Percentiles rank a stretch among this genome's conserved stretches.
Conservation (phyloP, 2,797 vertebrate genomes). For the Aeoliscus strigatus region DNA sequence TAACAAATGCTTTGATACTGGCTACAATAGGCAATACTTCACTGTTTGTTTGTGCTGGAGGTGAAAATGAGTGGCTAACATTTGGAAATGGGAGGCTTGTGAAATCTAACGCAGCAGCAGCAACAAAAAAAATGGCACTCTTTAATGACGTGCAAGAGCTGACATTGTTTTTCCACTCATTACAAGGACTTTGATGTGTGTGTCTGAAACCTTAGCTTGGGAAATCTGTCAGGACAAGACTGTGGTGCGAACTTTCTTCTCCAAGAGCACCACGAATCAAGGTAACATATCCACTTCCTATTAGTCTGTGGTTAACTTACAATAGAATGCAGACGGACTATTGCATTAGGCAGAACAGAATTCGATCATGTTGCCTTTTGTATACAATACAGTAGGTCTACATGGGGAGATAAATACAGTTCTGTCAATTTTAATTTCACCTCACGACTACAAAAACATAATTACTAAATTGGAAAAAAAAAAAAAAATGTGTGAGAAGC, state of each 20-base stretch:
- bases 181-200: conserved; percentile 71
- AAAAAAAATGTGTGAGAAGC: conserved; percentile 27
- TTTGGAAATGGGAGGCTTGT: conserved; percentile 60
- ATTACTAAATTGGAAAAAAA: conserved; percentile 38
- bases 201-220: conserved; percentile 68
- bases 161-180: conserved; percentile 72
- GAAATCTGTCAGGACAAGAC: conserved; percentile 69
- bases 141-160: conserved; percentile 68
- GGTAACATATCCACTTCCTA: conserved; percentile 71
- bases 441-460: conserved; percentile 37
- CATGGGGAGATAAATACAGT: conserved; percentile 41
- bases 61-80: conserved; percentile 75
- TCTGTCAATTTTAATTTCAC: conserved; percentile 53
- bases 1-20: conserved; percentile 78
- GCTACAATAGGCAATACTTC: conserved; percentile 62
- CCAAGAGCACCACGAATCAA: conserved; percentile 61
- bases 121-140: conserved; percentile 47
- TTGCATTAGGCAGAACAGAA: conserved; percentile 44
- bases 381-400: conserved; percentile 48
- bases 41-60: conserved; percentile 78
- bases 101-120: conserved; percentile 58
- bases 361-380: conserved; percentile 41
- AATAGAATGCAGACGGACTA: conserved; percentile 53
- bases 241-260: conserved; percentile 58
- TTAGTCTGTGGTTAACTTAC: conserved; percentile 56